Percentiles rank a stretch among this genome's conserved stretches.
phyloP scores from a whole-genome alignment of 2,888 invertebrate species.

The Latrodectus hesperus region DNA sequence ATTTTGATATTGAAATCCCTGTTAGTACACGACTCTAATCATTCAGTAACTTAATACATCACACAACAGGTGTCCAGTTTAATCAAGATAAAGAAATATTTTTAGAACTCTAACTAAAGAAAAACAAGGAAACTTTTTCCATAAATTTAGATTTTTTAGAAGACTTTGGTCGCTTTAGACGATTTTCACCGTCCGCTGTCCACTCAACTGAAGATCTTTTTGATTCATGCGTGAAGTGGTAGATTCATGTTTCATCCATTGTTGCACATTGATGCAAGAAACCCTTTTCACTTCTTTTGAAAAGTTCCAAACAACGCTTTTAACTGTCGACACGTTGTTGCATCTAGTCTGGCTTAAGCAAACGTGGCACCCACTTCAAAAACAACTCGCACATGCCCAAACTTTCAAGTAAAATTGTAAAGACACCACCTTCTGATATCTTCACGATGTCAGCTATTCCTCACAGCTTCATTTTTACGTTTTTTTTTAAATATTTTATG shows the following conservation, averaged over 20 bases:
- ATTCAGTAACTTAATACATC: too few relatives aligned
- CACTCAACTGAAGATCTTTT: slow-evolving; percentile 70
- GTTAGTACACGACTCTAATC: too few relatives aligned
- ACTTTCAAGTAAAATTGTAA: slow-evolving; percentile 13
- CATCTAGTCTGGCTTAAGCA: not conserved
- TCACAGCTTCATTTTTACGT: not conserved
- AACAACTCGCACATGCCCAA: not conserved
- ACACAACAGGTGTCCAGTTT: too few relatives aligned
- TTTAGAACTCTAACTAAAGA: too few relatives aligned
- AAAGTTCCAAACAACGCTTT: not conserved
- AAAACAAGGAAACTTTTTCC: too few relatives aligned
- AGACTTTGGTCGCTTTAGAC: slow-evolving; percentile 40
- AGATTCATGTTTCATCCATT: slow-evolving; percentile 74
- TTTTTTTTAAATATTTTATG: slow-evolving; percentile 14
- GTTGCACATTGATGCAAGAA: slow-evolving; percentile 70
- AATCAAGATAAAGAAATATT: too few relatives aligned
- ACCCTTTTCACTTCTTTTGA: not conserved
- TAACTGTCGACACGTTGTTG: not conserved
- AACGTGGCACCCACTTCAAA: slow-evolving; percentile 10
- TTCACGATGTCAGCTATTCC: not conserved
- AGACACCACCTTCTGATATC: not conserved
- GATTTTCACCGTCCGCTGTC: slow-evolving; percentile 21
- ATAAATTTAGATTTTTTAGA: not conserved
- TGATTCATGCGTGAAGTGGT: slow-evolving; percentile 72
- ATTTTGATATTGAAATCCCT: too few relatives aligned